A percentile compares a stretch with the other conserved stretches of the same genome.
Evolutionary conservation across 2,113 vertebrate species (phyloP).

Genomic region (Columba janthina): DNA sequence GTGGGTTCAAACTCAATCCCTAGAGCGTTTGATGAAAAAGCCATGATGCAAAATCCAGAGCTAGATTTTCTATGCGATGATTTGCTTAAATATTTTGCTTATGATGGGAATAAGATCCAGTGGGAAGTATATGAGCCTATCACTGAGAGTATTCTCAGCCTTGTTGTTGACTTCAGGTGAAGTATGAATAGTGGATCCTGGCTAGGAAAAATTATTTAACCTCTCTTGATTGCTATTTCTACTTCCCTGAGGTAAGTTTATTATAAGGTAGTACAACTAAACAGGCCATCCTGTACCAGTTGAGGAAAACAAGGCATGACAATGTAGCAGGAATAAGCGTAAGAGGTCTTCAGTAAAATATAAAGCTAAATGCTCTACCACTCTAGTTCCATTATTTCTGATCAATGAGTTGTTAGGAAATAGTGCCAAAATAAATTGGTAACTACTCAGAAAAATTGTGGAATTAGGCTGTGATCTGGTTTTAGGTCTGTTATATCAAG

Average conservation of each 20-base stretch:
- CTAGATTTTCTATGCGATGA: conserved; percentile 9
- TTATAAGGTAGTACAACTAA: background rate
- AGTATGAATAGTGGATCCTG: background rate
- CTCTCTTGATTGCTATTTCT: background rate
- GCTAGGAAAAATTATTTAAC: background rate
- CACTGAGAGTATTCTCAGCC: background rate
- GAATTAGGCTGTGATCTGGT: background rate
- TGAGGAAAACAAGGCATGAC: background rate
- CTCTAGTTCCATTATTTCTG: background rate
- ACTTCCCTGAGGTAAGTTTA: background rate
- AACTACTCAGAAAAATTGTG: background rate
- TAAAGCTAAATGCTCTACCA: background rate
- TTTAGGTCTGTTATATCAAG: background rate
- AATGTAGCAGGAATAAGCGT: background rate
- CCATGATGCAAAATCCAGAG: conserved; percentile 29
- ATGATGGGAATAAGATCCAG: background rate
- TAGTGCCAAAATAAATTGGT: background rate
- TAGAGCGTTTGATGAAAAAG: conserved; percentile 20
- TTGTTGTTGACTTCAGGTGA: background rate
- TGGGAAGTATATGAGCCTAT: background rate
- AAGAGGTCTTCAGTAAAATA: background rate
- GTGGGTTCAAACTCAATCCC: background rate
- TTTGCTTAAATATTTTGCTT: conserved; percentile 5
- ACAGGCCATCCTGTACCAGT: background rate
- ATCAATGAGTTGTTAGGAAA: background rate